phyloP scores from a whole-genome alignment of 2,113 vertebrate species.

The Vanacampus margaritifer region DNA sequence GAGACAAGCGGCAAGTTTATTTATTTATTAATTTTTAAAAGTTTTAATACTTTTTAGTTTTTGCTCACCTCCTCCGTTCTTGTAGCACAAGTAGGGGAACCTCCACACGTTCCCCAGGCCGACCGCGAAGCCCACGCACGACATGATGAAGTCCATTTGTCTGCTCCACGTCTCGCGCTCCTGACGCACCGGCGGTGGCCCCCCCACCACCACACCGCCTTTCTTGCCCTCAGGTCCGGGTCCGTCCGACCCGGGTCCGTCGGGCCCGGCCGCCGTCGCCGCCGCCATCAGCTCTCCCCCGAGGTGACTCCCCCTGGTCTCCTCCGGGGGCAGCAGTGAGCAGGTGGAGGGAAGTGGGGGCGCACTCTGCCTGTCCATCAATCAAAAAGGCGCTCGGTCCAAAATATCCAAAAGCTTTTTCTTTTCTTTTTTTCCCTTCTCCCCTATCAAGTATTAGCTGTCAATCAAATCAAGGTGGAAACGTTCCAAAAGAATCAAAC shows the following conservation, averaged over 20 bases:
- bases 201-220: constrained; percentile 6
- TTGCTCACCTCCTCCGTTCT: constrained; percentile 85
- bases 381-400: neutral
- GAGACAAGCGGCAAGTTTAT: too few relatives aligned
- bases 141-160: constrained; percentile 97
- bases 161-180: constrained; percentile 88
- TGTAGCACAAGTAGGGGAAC: constrained; percentile 89
- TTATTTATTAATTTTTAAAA: too few relatives aligned
- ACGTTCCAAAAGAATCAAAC: constrained; percentile 5
- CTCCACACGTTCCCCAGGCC: constrained; percentile 88
- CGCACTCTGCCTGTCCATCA: constrained; percentile 68
- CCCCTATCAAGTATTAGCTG: neutral
- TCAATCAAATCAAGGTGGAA: neutral
- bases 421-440: neutral
- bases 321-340: constrained; percentile 62
- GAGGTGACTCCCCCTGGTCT: constrained; percentile 65
- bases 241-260: constrained; percentile 13
- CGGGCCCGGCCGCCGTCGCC: constrained; percentile 11
- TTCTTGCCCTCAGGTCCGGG: constrained; percentile 32
- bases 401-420: constrained; percentile 6
- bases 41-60: neutral
- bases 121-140: constrained; percentile 86
- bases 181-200: constrained; percentile 36
- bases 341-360: constrained; percentile 60
- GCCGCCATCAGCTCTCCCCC: constrained; percentile 15